Base-by-base conservation (phyloP, 2,797 vertebrate species). In the Geotrypetes seraphini region DNA sequence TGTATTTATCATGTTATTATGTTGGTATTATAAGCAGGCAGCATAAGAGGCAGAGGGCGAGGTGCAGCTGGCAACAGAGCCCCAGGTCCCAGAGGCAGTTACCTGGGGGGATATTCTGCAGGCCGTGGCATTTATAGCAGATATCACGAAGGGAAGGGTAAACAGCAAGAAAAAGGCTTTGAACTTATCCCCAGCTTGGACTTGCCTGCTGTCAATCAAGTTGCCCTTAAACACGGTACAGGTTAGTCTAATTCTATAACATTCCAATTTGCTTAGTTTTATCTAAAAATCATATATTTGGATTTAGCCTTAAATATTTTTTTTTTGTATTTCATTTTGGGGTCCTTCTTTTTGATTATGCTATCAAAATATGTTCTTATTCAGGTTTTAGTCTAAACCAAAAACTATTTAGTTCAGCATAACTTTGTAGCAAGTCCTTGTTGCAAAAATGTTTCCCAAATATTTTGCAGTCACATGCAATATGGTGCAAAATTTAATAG, bases 111-210 rank as follows among this genome's bases (percentile, higher is more conserved):
- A 78, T 99, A 99, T 70, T 98, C 95, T 19, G 96, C 96, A 0
- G 96, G 96, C 71, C 92, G 96, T 63, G 95, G 96, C 68, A 99
- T 99, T 81, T 99, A 99, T 84, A 99, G 96, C 87, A 90, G 96
- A 66, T 99, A 99, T 75, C 96, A 99, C 2, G 96, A 99, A 79
- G 95, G 95, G 81, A 99, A 99, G 89, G 75, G 82, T 82, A 97
- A 96, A 66, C 87, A 85, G 69, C 75, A 83, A 39, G 94, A 97
- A 63, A 97, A 95, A 81, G 81, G 88, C 73, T 97, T 91, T 39
- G 96, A 99, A 67, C 85, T 99, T 74, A 83, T 97, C 66, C 73
- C 91, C 68, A 90, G 83, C 78, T 66, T 97, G 90, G 96, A 99
- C 69, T 75, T 99, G 48, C 79, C 92, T 48, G 61, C 92, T 3